These are phyloP conservation scores for Scrobipalpa atriplicella DNA, from an alignment of 2,888 invertebrate species.

Conservation along the genomic window DNA sequence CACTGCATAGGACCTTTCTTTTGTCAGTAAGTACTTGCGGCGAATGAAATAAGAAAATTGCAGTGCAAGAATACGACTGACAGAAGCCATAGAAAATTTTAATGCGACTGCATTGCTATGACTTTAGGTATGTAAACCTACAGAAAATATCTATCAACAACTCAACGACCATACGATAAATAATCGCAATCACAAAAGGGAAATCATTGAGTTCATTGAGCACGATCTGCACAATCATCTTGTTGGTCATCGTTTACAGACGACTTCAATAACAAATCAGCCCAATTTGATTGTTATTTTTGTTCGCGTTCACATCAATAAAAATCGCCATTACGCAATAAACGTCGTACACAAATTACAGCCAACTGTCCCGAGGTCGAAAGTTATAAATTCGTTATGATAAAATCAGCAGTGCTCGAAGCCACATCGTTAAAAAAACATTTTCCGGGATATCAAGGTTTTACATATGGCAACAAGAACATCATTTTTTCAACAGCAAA, in stretches of 20 bases:
- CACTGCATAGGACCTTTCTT: conserved; percentile 42
- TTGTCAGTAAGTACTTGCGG: conserved; percentile 27
- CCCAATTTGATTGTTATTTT: conserved; percentile 21
- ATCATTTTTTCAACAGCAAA: background rate
- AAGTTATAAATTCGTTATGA: conserved; percentile 25
- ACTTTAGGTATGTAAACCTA: background rate
- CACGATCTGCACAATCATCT: conserved; percentile 46
- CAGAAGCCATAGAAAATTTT: background rate
- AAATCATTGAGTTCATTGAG: conserved; percentile 54
- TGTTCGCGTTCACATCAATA: conserved; percentile 12
- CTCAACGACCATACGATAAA: no score
- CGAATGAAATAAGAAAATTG: background rate
- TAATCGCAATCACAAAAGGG: conserved; percentile 37
- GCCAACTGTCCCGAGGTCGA: conserved; percentile 23
- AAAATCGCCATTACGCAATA: conserved; percentile 19
- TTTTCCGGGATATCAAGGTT: conserved; percentile 27
- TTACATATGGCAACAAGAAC: background rate
- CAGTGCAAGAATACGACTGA: background rate
- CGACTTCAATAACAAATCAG: conserved; percentile 7
- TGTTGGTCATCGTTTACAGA: conserved; percentile 39
- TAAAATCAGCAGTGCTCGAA: conserved; percentile 11
- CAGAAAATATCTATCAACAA: background rate
- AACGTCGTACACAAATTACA: conserved; percentile 17
- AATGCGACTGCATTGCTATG: background rate
- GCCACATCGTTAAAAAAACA: conserved; percentile 23